These are phyloP conservation scores for Euphydryas editha DNA, from an alignment of 2,888 invertebrate genomes.

Conservation along the genomic window DNA sequence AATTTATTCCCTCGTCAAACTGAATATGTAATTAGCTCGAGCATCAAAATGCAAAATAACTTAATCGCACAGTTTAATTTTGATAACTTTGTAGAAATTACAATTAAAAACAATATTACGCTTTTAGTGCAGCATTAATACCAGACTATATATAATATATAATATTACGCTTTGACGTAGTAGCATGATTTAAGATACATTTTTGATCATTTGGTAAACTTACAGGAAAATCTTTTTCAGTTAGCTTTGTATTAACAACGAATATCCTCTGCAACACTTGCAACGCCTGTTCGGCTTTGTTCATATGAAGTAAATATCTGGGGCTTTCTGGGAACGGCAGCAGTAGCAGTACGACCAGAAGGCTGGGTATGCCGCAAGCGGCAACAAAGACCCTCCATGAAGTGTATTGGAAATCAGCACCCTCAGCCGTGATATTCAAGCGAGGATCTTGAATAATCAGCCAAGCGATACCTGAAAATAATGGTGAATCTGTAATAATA, in stretches of 20 bases:
- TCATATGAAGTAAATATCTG: conserved; percentile 78
- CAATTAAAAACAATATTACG: no score
- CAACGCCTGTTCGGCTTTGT: conserved; percentile 76
- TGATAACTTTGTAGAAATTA: no score
- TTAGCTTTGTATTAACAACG: conserved; percentile 77
- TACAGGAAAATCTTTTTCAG: conserved; percentile 81
- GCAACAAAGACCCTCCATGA: conserved; percentile 87
- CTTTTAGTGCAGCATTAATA: no score
- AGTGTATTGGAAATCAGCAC: conserved; percentile 73
- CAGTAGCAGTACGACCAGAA: conserved; percentile 77
- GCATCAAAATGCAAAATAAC: no score
- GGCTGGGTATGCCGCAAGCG: conserved; percentile 83
- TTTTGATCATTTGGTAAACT: conserved; percentile 45
- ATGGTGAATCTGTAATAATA: background rate
- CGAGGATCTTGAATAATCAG: conserved; percentile 68
- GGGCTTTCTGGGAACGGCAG: conserved; percentile 84
- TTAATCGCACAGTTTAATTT: no score
- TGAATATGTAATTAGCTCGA: no score
- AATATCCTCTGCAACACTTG: conserved; percentile 82
- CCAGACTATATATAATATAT: no score
- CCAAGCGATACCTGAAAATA: conserved; percentile 73
- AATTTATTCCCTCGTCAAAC: no score
- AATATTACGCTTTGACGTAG: no score
- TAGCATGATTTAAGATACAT: no score
- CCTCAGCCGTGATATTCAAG: conserved; percentile 62